Evolutionary conservation across 1,140 invertebrate genomes (phyloP).

Genomic region (Idris sp.): DNA sequence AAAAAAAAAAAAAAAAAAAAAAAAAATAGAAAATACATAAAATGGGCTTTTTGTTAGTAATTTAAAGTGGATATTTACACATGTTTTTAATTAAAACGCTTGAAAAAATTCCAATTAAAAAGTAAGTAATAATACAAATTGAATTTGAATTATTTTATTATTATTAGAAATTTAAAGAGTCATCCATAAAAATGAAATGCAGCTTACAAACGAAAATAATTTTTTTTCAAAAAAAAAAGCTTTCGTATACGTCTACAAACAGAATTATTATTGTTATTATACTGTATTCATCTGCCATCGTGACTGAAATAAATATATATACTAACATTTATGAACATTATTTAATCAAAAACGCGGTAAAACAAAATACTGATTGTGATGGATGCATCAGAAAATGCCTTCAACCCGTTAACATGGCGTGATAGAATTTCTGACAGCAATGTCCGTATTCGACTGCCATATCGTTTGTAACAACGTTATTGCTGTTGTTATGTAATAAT

Average conservation of each 20-base stretch:
- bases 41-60: too few species aligned
- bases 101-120: too few species aligned
- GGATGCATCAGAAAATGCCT: slow-evolving; percentile 23
- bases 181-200: too few species aligned
- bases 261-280: slow-evolving; percentile 18
- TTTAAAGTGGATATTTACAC: too few species aligned
- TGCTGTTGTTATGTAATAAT: slow-evolving; percentile 46
- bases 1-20: too few species aligned
- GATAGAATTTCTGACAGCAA: slow-evolving; percentile 43
- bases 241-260: background rate
- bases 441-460: slow-evolving; percentile 25
- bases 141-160: too few species aligned
- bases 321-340: slow-evolving; percentile 24
- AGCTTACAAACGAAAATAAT: too few species aligned
- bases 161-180: too few species aligned
- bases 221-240: background rate
- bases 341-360: slow-evolving; percentile 29
- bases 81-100: too few species aligned
- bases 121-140: too few species aligned
- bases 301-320: slow-evolving; percentile 34
- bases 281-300: slow-evolving; percentile 5
- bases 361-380: slow-evolving; percentile 44
- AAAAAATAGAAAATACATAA: too few species aligned
- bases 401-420: slow-evolving; percentile 27
- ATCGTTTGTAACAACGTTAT: slow-evolving; percentile 53